Evolutionary conservation across 2,888 invertebrate species (phyloP).

Genomic region (Lordiphosa fenestrarum): DNA sequence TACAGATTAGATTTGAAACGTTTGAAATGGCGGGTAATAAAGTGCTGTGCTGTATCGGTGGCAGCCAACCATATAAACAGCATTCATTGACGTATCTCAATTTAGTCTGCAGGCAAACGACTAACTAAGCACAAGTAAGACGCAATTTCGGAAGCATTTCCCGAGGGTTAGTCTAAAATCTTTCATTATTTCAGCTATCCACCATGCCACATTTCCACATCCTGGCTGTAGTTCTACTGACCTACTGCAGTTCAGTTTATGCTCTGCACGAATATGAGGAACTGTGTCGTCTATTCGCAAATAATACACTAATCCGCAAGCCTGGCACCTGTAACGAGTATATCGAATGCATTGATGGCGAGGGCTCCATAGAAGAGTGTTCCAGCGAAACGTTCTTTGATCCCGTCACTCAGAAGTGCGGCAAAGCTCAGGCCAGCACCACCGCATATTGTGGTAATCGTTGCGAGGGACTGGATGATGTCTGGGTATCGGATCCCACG

Average conservation of each 20-base stretch:
- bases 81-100: conserved; percentile 27
- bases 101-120: conserved; percentile 45
- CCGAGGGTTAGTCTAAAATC: too few relatives aligned
- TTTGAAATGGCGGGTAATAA: conserved; percentile 16
- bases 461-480: conserved; percentile 47
- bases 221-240: conserved; percentile 32
- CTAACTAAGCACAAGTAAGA: not conserved
- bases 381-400: conserved; percentile 37
- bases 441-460: conserved; percentile 59
- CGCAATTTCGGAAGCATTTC: not conserved
- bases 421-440: conserved; percentile 29
- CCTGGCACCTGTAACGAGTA: conserved; percentile 72
- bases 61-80: conserved; percentile 44
- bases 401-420: conserved; percentile 52
- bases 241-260: conserved; percentile 12
- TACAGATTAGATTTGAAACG: conserved; percentile 55
- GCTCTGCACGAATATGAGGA: conserved; percentile 31
- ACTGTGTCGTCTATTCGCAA: conserved; percentile 64
- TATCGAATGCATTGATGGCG: conserved; percentile 53
- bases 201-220: not conserved
- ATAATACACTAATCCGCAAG: conserved; percentile 56
- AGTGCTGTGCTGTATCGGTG: conserved; percentile 4
- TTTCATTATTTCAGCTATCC: not conserved
- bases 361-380: conserved; percentile 45
- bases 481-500: conserved; percentile 64